Percentiles rank a stretch among this genome's conserved stretches.
phyloP scores from a whole-genome alignment of 2,888 invertebrate genomes.

The Amphipoea lucens region DNA sequence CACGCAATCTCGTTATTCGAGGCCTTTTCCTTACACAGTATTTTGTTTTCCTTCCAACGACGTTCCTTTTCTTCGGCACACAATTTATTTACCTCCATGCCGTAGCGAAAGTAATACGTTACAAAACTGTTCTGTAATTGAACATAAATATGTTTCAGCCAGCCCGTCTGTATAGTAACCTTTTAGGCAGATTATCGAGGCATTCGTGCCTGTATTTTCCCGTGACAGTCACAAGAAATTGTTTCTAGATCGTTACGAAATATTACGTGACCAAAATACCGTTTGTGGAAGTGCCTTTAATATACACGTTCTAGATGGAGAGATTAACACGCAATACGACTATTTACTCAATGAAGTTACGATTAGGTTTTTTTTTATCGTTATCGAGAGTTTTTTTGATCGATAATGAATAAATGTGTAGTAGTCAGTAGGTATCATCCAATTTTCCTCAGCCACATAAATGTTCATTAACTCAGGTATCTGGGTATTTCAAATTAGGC shows the following conservation, averaged over 20 bases:
- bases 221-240: constrained; percentile 61
- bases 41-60: constrained; percentile 54
- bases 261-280: constrained; percentile 78
- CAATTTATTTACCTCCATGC: constrained; percentile 57
- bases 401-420: constrained; percentile 6
- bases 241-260: constrained; percentile 75
- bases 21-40: constrained; percentile 74
- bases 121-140: constrained; percentile 62
- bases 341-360: constrained; percentile 81
- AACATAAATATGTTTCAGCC: constrained; percentile 51
- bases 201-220: constrained; percentile 50
- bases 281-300: constrained; percentile 66
- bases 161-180: constrained; percentile 58
- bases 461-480: constrained; percentile 43
- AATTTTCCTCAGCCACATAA: constrained; percentile 40
- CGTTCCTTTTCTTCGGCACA: constrained; percentile 40
- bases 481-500: constrained; percentile 35
- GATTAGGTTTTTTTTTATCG: constrained; percentile 64
- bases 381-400: constrained; percentile 42
- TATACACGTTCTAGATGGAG: constrained; percentile 73
- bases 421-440: constrained; percentile 3
- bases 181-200: constrained; percentile 70
- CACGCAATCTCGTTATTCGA: constrained; percentile 75
- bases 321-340: constrained; percentile 81
- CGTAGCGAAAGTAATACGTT: constrained; percentile 55